These are phyloP conservation scores for Momotus momota DNA, from an alignment of 2,797 vertebrate genomes.

Conservation along the genomic window DNA sequence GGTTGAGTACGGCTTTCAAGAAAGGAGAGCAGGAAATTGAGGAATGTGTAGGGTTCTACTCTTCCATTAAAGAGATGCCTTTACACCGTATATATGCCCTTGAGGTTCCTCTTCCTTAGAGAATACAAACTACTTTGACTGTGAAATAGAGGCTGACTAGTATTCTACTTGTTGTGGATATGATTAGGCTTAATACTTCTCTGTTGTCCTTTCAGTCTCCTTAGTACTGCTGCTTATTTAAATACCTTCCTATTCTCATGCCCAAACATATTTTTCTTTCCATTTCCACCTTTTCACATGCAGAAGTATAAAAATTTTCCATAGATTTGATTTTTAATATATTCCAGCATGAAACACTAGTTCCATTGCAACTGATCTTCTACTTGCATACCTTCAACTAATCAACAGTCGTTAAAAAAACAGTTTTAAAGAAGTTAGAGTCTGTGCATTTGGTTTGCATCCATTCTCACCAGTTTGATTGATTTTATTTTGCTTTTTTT, in stretches of 20 bases:
- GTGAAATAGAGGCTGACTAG: neutral
- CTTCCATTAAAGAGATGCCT: neutral
- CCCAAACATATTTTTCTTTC: neutral
- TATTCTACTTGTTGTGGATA: neutral
- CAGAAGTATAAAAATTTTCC: neutral
- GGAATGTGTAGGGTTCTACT: neutral
- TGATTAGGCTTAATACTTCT: neutral
- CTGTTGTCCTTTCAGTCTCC: neutral
- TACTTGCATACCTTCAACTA: neutral
- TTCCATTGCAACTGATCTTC: neutral
- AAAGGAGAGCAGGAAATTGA: neutral
- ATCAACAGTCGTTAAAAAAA: neutral
- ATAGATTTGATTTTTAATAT: neutral
- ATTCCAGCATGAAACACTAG: neutral
- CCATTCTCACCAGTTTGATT: neutral
- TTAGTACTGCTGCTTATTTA: neutral
- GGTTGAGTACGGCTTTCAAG: neutral
- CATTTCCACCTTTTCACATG: neutral
- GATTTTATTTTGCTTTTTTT: neutral
- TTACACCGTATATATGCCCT: neutral
- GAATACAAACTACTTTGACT: neutral
- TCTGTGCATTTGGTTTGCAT: neutral
- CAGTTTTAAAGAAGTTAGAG: neutral
- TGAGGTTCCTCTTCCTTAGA: neutral
- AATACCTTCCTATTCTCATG: neutral